These are phyloP conservation scores for Sanderia malayensis DNA, from an alignment of 30 jellyfish, hydroid and myxozoan species.

Conservation along the genomic window DNA sequence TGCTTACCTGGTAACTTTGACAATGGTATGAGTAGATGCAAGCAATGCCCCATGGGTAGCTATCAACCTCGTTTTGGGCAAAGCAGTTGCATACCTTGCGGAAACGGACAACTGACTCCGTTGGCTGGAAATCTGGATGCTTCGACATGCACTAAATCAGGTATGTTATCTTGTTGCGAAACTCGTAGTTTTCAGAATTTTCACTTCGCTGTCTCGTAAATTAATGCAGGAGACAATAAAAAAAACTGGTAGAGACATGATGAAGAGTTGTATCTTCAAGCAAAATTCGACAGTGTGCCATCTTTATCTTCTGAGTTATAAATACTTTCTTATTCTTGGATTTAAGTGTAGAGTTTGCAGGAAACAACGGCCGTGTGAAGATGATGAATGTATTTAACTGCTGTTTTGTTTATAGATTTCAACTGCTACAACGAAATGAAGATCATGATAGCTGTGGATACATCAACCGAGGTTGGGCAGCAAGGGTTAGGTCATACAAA, in stretches of 20 bases:
- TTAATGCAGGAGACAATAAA: not conserved
- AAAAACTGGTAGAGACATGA: not conserved
- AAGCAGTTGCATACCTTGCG: conserved; percentile 65
- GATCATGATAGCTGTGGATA: conserved; percentile 52
- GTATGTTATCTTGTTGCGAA: no score
- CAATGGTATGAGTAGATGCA: conserved; percentile 59
- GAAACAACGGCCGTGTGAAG: no score
- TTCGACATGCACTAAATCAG: conserved; percentile 26
- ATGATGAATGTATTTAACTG: no score
- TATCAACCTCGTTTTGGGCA: conserved; percentile 72
- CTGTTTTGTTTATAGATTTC: no score
- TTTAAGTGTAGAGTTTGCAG: no score
- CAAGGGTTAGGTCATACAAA: not conserved
- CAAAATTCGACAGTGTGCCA: not conserved
- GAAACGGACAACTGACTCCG: conserved; percentile 51
- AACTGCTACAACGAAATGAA: conserved; percentile 45
- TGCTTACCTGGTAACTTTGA: conserved; percentile 84
- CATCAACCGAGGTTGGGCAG: conserved; percentile 14
- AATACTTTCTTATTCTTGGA: not conserved
- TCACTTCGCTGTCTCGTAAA: not conserved
- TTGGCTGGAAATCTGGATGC: conserved; percentile 42
- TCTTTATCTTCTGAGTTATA: not conserved
- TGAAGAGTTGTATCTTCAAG: not conserved
- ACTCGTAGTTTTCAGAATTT: no score
- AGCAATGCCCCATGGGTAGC: conserved; percentile 72